Conservation (phyloP, 2,113 vertebrate species). For the Phalacrocorax pelagicus region DNA sequence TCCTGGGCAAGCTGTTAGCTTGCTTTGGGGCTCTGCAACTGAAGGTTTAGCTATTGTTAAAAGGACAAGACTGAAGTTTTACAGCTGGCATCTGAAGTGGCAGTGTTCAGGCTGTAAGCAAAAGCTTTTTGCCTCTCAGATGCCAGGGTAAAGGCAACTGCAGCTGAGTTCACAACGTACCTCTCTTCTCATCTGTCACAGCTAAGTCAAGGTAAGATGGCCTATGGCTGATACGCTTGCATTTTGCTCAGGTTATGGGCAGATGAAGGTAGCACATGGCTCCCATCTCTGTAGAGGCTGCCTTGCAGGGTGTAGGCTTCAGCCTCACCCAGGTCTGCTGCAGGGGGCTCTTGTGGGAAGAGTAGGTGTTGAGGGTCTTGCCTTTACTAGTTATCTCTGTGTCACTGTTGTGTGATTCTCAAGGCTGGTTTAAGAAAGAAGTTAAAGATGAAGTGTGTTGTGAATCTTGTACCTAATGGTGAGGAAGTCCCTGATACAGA, state of each 20-base stretch:
- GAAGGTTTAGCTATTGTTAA: neutral
- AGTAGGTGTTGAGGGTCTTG: fast-evolving
- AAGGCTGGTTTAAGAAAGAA: neutral
- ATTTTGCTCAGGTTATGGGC: neutral
- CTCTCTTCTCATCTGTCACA: fast-evolving
- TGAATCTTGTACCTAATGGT: neutral
- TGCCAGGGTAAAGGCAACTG: fast-evolving
- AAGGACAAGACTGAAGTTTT: neutral
- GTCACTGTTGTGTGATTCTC: fast-evolving
- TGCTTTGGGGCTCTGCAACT: neutral
- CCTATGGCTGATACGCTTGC: neutral
- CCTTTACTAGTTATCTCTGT: fast-evolving
- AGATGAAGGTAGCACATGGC: neutral
- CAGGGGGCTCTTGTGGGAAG: fast-evolving
- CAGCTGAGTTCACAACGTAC: neutral
- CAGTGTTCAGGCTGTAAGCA: fast-evolving
- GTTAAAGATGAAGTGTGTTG: fast-evolving
- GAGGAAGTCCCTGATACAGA: neutral
- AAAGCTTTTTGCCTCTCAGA: neutral
- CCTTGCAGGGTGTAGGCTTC: neutral
- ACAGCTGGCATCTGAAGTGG: neutral
- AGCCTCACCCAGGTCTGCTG: fast-evolving
- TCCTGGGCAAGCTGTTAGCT: neutral
- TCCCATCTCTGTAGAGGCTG: neutral
- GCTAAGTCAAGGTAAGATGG: neutral